These are phyloP conservation scores for Ganaspis sp. DNA, from an alignment of 1,140 invertebrate genomes.

Conservation along the genomic window DNA sequence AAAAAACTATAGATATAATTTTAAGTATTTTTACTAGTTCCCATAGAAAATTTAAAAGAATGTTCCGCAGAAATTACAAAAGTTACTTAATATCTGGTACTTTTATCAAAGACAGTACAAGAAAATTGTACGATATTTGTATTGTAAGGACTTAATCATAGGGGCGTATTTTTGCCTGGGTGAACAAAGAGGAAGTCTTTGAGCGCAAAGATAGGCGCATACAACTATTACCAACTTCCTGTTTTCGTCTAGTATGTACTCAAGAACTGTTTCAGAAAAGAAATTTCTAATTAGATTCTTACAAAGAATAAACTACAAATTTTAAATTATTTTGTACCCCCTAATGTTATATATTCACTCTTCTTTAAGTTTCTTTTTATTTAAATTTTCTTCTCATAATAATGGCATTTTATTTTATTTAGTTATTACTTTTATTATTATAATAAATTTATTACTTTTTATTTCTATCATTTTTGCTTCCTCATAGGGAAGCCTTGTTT, in stretches of 20 bases:
- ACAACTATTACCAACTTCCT: constrained; percentile 11
- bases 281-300: neutral
- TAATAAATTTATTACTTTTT: no score
- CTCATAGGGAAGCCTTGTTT: no score
- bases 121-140: constrained; percentile 4
- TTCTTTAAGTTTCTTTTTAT: neutral
- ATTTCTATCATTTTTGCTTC: no score
- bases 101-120: neutral
- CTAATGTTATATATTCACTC: neutral
- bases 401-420: no score
- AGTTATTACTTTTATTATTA: no score
- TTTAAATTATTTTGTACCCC: neutral
- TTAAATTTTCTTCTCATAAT: no score
- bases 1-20: no score
- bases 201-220: neutral
- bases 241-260: neutral
- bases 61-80: neutral
- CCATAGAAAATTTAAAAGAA: no score
- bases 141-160: neutral
- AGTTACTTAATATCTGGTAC: neutral
- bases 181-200: constrained; percentile 2
- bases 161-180: neutral
- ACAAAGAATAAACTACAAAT: neutral
- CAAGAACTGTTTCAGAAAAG: neutral
- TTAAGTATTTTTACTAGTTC: no score